Conservation (phyloP, 1,140 invertebrate genomes). For the Drosophila lowei region DNA sequence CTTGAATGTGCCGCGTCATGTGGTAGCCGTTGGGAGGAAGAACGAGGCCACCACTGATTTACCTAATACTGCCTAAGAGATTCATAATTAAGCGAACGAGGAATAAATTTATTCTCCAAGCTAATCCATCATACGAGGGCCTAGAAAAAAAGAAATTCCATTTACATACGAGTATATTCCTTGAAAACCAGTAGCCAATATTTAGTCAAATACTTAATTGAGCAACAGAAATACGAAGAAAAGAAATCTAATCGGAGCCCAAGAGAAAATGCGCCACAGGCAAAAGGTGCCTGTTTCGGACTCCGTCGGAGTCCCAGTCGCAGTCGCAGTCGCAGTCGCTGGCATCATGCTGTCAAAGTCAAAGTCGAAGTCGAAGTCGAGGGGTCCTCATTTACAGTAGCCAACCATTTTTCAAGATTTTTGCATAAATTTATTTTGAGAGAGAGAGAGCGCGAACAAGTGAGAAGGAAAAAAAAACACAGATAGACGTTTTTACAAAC, state of each 20-base stretch:
- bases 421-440: conserved; percentile 70
- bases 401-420: conserved; percentile 78
- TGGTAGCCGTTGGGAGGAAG: no score
- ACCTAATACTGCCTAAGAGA: no score
- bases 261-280: conserved; percentile 39
- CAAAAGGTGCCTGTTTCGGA: neutral
- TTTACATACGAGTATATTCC: conserved; percentile 8
- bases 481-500: conserved; percentile 72
- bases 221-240: neutral
- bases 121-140: conserved; percentile 3
- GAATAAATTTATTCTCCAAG: no score
- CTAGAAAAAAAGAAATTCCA: conserved; percentile 12
- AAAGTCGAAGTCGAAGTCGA: neutral
- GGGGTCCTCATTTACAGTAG: conserved; percentile 67
- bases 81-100: no score
- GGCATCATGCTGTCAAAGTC: neutral
- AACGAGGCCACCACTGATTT: no score
- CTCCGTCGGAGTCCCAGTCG: no score
- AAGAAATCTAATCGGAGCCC: conserved; percentile 22
- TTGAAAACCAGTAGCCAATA: conserved; percentile 66
- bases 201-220: conserved; percentile 33
- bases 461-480: neutral
- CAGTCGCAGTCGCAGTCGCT: no score
- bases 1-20: no score
- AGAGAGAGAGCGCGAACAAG: neutral